Evolutionary conservation across 2,888 invertebrate genomes (phyloP), one percentile per base, ranked within the genome.

Genomic region (Seira musarum): DNA sequence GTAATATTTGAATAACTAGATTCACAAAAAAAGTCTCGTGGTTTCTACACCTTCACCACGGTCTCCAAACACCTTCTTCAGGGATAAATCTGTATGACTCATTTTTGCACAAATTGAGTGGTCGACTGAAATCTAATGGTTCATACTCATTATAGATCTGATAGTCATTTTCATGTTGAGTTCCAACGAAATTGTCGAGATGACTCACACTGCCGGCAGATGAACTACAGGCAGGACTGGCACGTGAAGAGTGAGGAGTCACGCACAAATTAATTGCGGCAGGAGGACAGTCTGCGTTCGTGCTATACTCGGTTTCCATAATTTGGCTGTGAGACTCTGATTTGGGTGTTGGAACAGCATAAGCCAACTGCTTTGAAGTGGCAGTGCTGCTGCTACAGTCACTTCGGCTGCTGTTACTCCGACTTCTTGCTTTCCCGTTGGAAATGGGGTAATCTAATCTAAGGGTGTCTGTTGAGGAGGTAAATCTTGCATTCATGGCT

Each of bases 61-160:
- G 84, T 71, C 84, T 80, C 84, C 84, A 84, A 10, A 82, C 82
- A 15, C 82, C 80, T 66, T 83, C 84, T 24, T 83, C 81, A 21
- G 80, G 77, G 15, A 82, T 79, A 61, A 80, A 69, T 61, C 81
- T 72, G 69, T 79, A 80, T 25, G 79, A 76, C 68, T 80, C 80
- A 80, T 84, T 79, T 83, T 84, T 84, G 78, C 82, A 82, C 30
- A 84, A 60, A 64, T 84, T 81, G 15, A 84, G 57, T 17, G 84
- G 84, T 66, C 82, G 74, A 25, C 82, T 82, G 64, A 83, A 84
- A 61, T 84, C 84, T 13, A 84, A 69, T n/a, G 84, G 84, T 53
- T 84, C 84, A 40, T 71, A 79, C 46, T 76, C 80, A 49, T 77
- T 81, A 19, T 79, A 77, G 77, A 82, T 83, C 66, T 80, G 82